Conservation (phyloP, 1,140 invertebrate genomes). For the Philotrypesis tridentata region DNA sequence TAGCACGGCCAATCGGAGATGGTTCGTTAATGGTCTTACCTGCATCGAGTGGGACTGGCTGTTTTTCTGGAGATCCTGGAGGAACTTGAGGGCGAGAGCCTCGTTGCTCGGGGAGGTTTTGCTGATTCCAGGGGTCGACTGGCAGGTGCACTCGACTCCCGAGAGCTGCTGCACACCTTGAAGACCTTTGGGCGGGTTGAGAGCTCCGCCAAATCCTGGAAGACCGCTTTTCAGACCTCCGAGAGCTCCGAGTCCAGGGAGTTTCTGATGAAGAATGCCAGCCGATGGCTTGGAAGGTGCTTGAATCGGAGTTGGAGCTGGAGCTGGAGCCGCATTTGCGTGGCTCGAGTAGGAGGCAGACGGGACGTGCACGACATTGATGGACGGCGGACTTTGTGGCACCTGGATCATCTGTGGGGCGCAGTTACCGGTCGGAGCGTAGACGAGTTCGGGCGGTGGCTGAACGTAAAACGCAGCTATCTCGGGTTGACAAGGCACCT, state of each 20-base stretch:
- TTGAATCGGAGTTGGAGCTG: background rate
- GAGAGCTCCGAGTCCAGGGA: background rate
- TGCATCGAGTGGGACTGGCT: background rate
- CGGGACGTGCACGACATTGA: background rate
- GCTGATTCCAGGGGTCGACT: background rate
- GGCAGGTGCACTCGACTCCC: conserved; percentile 2
- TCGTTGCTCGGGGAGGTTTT: background rate
- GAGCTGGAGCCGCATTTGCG: background rate
- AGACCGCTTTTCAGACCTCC: background rate
- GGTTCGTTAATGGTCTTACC: too few species aligned
- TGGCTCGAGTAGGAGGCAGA: too few species aligned
- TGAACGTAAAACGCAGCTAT: conserved; percentile 20
- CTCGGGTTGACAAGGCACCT: conserved; percentile 33
- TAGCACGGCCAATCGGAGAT: too few species aligned
- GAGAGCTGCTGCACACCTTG: background rate
- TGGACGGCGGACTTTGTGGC: background rate
- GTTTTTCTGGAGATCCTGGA: conserved; percentile 37
- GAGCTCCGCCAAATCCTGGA: background rate
- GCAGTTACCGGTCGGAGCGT: conserved; percentile 39
- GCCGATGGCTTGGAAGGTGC: background rate
- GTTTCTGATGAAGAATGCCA: background rate
- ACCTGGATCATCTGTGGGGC: background rate
- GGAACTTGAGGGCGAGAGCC: conserved; percentile 21
- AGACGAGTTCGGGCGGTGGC: conserved; percentile 19
- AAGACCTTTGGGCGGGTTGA: background rate